Base-by-base conservation (phyloP, 2,888 invertebrate genomes). In the Microdon myrmicae region DNA sequence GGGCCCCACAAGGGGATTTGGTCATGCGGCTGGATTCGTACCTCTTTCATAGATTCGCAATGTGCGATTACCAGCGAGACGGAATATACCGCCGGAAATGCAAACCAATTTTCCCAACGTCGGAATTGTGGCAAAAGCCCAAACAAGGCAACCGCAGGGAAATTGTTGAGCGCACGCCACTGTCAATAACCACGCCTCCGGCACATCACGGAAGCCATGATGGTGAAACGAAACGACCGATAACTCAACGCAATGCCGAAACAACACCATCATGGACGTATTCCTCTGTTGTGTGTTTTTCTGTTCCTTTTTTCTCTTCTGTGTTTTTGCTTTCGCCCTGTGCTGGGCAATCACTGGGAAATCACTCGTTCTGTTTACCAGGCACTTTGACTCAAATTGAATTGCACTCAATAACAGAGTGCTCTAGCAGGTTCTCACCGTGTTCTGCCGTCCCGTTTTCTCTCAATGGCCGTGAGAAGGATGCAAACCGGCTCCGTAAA, bases 151-250 rank as follows among this genome's bases (percentile, higher is more conserved):
- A n/a, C n/a, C n/a, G n/a, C 2, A 1, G 10, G 23, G 43, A 35
- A 37, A 6, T 8, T 2, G 7, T 9, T 60, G 44, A 66, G 68
- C 60, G 70, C 67, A 69, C 69, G 74, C 74, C 71, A 72, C 73
- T 71, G 74, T 68, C 44, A 9, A 67, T 73, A 69, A 69, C 74
- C 76, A 74, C 76, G 75, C 76, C 75, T 67, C 34, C 49, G 61
- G 53, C 54, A 51, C 67, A 70, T 72, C 72, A 74, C 79, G 78
- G 79, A 79, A 79, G 80, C 80, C 79, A 79, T 79, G 75, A 79
- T 76, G 74, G 77, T 73, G 71, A 73, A 72, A 48, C 58, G 67
- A 69, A 74, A 75, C 70, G 72, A 72, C 70, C 73, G 72, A 78
- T 77, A 79, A 78, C 72, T 78, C 75, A 77, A 70, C 54, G 68